Conservation (phyloP, 2,888 invertebrate genomes). For the Acrobasis repandana region DNA sequence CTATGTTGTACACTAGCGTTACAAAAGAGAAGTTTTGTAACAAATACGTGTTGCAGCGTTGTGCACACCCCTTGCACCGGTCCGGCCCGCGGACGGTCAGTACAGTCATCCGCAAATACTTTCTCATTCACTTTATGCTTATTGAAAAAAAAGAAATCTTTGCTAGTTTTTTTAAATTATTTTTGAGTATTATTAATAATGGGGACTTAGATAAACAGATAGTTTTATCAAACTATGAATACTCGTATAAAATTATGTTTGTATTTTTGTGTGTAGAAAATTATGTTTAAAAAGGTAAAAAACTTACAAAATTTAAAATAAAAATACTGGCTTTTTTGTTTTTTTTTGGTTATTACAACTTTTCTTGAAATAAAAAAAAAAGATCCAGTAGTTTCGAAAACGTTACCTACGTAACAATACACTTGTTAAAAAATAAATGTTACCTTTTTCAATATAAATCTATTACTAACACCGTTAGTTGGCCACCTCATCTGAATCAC, state of each 20-base stretch:
- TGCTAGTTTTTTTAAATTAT: too few relatives aligned
- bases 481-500: slow-evolving; percentile 16
- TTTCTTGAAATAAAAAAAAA: too few relatives aligned
- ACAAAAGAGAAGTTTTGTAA: slow-evolving; percentile 5
- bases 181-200: too few relatives aligned
- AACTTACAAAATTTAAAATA: too few relatives aligned
- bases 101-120: slow-evolving; percentile 10
- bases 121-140: neutral
- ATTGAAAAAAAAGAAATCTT: too few relatives aligned
- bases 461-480: neutral
- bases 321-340: too few relatives aligned
- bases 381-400: neutral
- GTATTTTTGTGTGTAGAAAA: too few relatives aligned
- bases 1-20: neutral
- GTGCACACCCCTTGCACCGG: slow-evolving; percentile 23
- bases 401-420: neutral
- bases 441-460: neutral
- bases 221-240: too few relatives aligned
- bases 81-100: slow-evolving; percentile 1
- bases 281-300: too few relatives aligned
- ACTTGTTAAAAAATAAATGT: neutral
- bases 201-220: too few relatives aligned
- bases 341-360: too few relatives aligned
- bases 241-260: too few relatives aligned
- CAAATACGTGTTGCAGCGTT: slow-evolving; percentile 9